Evolutionary conservation across 2,888 invertebrate species (phyloP).

Genomic region (Machimus atricapillus): DNA sequence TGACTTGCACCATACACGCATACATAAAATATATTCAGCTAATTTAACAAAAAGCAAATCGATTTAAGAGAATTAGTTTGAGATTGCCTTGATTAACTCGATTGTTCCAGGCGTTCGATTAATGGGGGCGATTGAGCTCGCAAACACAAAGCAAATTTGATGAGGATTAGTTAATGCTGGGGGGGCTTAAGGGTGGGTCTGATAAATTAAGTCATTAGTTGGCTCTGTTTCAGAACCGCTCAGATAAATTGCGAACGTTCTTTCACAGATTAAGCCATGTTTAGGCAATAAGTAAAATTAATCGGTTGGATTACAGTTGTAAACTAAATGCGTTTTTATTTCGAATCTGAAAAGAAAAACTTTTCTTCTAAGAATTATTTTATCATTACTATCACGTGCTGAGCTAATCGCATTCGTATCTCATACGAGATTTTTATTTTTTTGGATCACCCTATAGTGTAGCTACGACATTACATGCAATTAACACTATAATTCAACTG

Average conservation of each 20-base stretch:
- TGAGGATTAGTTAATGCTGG: conserved; percentile 48
- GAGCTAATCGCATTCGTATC: background rate
- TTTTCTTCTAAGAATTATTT: background rate
- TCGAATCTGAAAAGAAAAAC: background rate
- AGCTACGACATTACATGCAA: background rate
- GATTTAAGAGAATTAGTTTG: conserved; percentile 17
- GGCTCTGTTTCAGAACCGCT: conserved; percentile 51
- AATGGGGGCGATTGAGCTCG: conserved; percentile 50
- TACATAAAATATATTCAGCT: background rate
- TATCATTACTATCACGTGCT: background rate
- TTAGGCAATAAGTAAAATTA: conserved; percentile 38
- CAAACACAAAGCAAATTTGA: conserved; percentile 50
- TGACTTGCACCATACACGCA: background rate
- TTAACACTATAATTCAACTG: background rate
- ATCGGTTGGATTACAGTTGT: conserved; percentile 22
- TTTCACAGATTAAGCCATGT: conserved; percentile 33
- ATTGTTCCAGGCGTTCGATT: conserved; percentile 50
- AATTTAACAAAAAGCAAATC: conserved; percentile 1
- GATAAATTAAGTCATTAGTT: conserved; percentile 64
- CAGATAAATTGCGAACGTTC: conserved; percentile 48
- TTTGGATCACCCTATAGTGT: background rate
- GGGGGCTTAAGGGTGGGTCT: conserved; percentile 53
- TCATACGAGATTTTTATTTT: background rate
- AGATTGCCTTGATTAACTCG: conserved; percentile 55
- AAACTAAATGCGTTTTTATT: background rate